phyloP scores from a whole-genome alignment of 2,888 invertebrate species.

The Epirrita christyi region DNA sequence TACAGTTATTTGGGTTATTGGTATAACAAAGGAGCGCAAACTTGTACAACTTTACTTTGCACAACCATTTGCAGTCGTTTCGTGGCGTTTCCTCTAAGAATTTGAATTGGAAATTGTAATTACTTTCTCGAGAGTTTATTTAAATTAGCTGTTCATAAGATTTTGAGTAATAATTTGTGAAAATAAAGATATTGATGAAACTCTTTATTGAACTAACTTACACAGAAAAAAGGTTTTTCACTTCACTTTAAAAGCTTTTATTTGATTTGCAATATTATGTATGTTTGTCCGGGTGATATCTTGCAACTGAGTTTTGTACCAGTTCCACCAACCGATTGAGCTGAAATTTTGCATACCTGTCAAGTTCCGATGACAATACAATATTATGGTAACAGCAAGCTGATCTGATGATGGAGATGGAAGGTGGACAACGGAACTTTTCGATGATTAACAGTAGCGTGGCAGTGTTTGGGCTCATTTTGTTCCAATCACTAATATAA shows the following conservation, averaged over 20 bases:
- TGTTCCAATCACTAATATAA: no score
- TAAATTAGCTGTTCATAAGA: slow-evolving; percentile 40
- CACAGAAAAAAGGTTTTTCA: not conserved
- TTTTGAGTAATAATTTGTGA: slow-evolving; percentile 11
- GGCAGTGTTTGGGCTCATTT: no score
- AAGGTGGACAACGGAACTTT: no score
- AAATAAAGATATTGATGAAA: slow-evolving; percentile 4
- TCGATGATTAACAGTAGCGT: no score
- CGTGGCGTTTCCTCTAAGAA: slow-evolving; percentile 51
- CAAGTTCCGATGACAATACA: no score
- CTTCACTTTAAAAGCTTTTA: not conserved
- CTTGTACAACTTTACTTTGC: slow-evolving; percentile 50
- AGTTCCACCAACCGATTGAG: no score
- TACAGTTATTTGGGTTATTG: slow-evolving; percentile 48
- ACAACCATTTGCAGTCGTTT: slow-evolving; percentile 53
- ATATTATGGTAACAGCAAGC: no score
- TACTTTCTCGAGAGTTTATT: slow-evolving; percentile 44
- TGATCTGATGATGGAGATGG: no score
- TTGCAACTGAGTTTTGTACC: no score
- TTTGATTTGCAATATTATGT: no score
- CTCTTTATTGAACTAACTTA: not conserved
- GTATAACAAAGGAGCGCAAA: slow-evolving; percentile 50
- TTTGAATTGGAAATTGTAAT: slow-evolving; percentile 55
- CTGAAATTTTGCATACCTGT: no score
- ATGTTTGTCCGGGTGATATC: no score